Evolutionary conservation across 2,888 invertebrate species (phyloP).

Genomic region (Lycocerus yunnanus): DNA sequence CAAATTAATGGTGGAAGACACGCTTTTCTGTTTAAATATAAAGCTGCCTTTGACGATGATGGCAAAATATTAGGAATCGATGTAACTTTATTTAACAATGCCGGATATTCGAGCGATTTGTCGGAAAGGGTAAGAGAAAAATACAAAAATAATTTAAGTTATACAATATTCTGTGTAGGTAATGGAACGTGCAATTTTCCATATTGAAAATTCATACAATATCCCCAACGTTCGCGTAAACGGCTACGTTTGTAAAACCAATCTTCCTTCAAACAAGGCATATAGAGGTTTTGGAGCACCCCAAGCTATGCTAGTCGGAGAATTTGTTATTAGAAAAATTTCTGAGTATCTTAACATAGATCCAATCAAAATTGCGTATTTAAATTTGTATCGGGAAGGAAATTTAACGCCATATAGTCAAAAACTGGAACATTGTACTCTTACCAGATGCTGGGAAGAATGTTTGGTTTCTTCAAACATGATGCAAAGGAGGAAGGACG

Average conservation of each 20-base stretch:
- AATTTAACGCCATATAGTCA: constrained; percentile 80
- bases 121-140: neutral
- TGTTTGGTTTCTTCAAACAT: constrained; percentile 72
- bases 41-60: constrained; percentile 75
- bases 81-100: constrained; percentile 64
- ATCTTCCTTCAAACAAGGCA: constrained; percentile 90
- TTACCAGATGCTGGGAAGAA: constrained; percentile 78
- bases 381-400: constrained; percentile 85
- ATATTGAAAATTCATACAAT: constrained; percentile 82
- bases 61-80: constrained; percentile 78
- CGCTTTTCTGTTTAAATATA: constrained; percentile 86
- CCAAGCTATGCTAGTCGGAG: constrained; percentile 86
- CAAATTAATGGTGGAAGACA: constrained; percentile 85
- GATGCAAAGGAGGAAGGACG: constrained; percentile 59
- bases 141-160: neutral
- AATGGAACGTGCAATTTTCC: constrained; percentile 80
- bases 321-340: constrained; percentile 78
- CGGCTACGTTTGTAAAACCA: constrained; percentile 83
- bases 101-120: constrained; percentile 6
- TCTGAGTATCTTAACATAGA: constrained; percentile 72
- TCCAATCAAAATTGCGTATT: constrained; percentile 64
- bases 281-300: constrained; percentile 93
- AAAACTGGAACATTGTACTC: constrained; percentile 71
- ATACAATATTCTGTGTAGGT: constrained; percentile 60
- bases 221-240: constrained; percentile 74